phyloP scores from a whole-genome alignment of 64 coral and sea anemone species.

The Actinia equina region DNA sequence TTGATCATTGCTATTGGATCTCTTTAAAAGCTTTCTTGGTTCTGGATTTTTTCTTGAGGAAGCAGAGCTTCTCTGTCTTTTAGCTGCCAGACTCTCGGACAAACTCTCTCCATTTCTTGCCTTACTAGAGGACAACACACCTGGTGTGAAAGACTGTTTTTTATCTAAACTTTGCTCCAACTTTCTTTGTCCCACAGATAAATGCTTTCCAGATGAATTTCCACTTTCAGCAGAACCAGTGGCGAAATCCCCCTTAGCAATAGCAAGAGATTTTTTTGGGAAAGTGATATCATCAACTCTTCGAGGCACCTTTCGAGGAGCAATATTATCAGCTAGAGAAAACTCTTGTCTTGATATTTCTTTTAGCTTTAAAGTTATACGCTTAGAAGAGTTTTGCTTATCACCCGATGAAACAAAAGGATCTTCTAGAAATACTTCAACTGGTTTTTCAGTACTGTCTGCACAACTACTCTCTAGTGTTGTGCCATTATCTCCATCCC shows the following conservation, averaged over 20 bases:
- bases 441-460: neutral
- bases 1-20: neutral
- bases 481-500: neutral
- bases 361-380: conserved; percentile 7
- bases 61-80: neutral
- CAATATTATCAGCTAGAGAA: neutral
- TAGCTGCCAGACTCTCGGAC: neutral
- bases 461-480: neutral
- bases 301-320: neutral
- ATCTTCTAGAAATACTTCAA: neutral
- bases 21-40: neutral
- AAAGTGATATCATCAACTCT: neutral
- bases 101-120: neutral
- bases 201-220: neutral
- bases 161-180: neutral
- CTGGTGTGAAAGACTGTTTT: neutral
- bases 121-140: neutral
- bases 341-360: neutral
- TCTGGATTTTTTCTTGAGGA: conserved; percentile 18
- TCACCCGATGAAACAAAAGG: neutral
- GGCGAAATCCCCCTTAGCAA: neutral
- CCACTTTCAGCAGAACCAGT: neutral
- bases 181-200: neutral
- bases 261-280: neutral
- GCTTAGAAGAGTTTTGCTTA: neutral